These are phyloP conservation scores for Piaya cayana DNA, from an alignment of 2,113 vertebrate genomes.

Conservation along the genomic window DNA sequence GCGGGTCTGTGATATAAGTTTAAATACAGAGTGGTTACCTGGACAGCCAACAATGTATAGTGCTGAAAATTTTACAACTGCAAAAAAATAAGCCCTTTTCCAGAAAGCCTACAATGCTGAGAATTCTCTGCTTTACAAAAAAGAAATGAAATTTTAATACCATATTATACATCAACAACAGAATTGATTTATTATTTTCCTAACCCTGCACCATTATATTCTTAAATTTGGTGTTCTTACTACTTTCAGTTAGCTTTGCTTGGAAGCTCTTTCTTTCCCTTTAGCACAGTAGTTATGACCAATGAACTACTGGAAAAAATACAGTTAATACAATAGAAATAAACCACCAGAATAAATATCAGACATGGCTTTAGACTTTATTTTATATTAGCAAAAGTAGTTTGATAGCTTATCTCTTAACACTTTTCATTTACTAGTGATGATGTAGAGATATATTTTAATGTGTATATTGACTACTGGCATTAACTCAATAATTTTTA, in stretches of 20 bases:
- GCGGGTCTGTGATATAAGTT: background rate
- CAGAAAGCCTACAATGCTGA: background rate
- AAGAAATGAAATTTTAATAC: background rate
- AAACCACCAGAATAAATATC: background rate
- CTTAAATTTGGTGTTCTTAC: background rate
- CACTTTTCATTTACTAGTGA: background rate
- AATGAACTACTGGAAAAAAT: background rate
- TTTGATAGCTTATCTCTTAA: background rate
- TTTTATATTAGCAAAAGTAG: background rate
- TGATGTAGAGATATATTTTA: background rate
- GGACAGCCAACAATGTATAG: background rate
- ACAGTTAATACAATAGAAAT: background rate
- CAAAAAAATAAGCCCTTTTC: background rate
- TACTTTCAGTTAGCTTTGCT: background rate
- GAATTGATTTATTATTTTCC: background rate
- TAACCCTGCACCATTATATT: background rate
- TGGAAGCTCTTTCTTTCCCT: background rate
- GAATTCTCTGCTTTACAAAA: background rate
- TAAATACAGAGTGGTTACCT: background rate
- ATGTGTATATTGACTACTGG: background rate
- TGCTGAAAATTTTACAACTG: background rate
- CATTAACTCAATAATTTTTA: background rate
- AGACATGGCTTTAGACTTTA: background rate
- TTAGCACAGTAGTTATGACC: background rate
- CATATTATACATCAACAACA: background rate